A percentile compares a stretch with the other conserved stretches of the same genome.
Evolutionary conservation across 2,888 invertebrate genomes (phyloP).

Genomic region (Tiphia femorata): DNA sequence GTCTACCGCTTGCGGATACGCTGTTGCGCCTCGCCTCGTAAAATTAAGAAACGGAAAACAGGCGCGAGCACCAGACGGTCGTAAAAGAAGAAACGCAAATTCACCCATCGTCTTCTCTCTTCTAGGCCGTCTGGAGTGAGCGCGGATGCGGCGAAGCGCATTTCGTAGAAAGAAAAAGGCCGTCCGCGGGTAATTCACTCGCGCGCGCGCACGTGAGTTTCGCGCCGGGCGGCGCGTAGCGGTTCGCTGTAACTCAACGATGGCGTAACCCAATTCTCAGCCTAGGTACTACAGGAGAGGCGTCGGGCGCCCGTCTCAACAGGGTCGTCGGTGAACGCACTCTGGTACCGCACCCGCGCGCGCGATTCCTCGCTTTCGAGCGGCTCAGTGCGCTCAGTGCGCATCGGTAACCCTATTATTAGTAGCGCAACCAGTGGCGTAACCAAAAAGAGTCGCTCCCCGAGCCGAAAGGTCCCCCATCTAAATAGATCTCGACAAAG

Average conservation of each 20-base stretch:
- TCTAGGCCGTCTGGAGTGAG: background rate
- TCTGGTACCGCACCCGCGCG: constrained; percentile 21
- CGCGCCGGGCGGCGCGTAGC: constrained; percentile 15
- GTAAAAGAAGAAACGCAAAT: no score
- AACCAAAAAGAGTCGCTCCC: no score
- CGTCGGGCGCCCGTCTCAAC: constrained; percentile 23
- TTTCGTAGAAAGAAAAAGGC: background rate
- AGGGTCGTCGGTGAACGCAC: constrained; percentile 43
- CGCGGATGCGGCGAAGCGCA: no score
- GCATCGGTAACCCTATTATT: constrained; percentile 37
- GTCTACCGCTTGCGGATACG: no score
- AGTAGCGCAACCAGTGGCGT: constrained; percentile 7
- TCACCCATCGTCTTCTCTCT: background rate
- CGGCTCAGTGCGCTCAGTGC: background rate
- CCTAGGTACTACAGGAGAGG: no score
- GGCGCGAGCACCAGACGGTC: no score
- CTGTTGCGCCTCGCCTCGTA: no score
- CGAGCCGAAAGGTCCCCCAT: no score
- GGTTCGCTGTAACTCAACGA: constrained; percentile 27
- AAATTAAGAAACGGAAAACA: no score
- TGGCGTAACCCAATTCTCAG: constrained; percentile 44
- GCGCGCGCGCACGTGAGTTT: background rate
- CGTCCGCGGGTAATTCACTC: background rate
- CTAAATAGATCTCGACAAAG: no score
- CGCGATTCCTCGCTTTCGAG: no score